Conservation (phyloP, 2,888 invertebrate genomes). For the Pollenia amentaria region DNA sequence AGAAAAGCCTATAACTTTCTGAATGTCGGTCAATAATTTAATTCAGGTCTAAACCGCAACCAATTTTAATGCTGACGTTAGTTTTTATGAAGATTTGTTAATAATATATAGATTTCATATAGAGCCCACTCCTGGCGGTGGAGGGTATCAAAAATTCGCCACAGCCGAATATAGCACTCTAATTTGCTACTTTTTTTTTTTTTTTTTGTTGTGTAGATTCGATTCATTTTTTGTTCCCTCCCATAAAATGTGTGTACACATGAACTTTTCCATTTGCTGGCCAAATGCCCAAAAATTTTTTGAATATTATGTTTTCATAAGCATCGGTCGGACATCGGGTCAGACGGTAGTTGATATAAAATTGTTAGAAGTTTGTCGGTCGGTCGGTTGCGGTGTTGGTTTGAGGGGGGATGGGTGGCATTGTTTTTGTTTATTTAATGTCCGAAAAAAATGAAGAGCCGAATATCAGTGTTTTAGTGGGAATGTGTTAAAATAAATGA, state of each 20-base stretch:
- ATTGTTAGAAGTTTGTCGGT: conserved; percentile 25
- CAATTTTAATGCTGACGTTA: too few relatives aligned
- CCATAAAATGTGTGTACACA: conserved; percentile 39
- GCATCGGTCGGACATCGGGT: conserved; percentile 11
- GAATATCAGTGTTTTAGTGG: neutral
- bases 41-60: too few relatives aligned
- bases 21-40: too few relatives aligned
- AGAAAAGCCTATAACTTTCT: too few relatives aligned
- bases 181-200: too few relatives aligned
- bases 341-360: conserved; percentile 24
- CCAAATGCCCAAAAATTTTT: conserved; percentile 57
- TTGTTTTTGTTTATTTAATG: conserved; percentile 1
- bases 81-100: too few relatives aligned
- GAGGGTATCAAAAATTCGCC: too few relatives aligned
- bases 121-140: too few relatives aligned
- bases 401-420: neutral
- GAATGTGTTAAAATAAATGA: neutral
- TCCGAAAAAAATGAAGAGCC: neutral
- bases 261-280: conserved; percentile 57
- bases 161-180: too few relatives aligned
- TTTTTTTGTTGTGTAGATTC: conserved; percentile 22
- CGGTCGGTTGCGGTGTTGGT: neutral
- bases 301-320: conserved; percentile 70
- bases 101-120: too few relatives aligned
- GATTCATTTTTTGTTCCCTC: conserved; percentile 6